Evolutionary conservation across 2,113 vertebrate species (phyloP).

Genomic region (Reinhardtius hippoglossoides): DNA sequence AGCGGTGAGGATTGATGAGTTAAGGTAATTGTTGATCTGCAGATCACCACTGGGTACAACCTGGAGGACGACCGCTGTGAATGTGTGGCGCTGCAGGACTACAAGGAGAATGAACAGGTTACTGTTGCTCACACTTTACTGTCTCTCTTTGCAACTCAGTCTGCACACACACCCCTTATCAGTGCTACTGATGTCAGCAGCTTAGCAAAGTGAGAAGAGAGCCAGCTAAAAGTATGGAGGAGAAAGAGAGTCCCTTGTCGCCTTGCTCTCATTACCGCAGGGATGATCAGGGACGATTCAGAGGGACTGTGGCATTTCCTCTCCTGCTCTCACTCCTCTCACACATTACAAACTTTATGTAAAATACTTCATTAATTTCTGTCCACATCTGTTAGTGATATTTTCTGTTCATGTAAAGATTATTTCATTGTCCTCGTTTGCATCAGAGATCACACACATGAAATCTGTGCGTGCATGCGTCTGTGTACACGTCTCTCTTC

Average conservation of each 20-base stretch:
- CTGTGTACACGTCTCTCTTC: too few relatives aligned
- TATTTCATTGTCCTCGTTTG: too few relatives aligned
- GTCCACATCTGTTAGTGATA: background rate
- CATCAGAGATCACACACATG: too few relatives aligned
- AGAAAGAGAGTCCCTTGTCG: background rate
- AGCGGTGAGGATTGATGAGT: background rate
- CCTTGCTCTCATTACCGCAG: background rate
- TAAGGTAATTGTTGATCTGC: conserved; percentile 18
- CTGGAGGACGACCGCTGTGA: conserved; percentile 98
- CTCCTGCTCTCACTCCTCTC: background rate
- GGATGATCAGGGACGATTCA: background rate
- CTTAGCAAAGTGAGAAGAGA: background rate
- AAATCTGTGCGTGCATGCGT: too few relatives aligned
- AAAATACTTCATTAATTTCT: background rate
- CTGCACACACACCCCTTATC: background rate
- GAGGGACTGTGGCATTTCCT: background rate
- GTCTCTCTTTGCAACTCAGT: background rate
- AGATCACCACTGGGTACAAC: conserved; percentile 99
- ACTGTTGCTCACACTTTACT: background rate
- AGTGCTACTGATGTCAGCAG: background rate
- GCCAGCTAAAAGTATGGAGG: too few relatives aligned
- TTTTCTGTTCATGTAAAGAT: too few relatives aligned
- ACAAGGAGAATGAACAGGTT: conserved; percentile 94
- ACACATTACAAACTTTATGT: background rate
- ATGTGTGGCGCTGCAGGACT: conserved; percentile 94